Conservation (phyloP, 2,888 invertebrate species). For the Tiliacea citrago region DNA sequence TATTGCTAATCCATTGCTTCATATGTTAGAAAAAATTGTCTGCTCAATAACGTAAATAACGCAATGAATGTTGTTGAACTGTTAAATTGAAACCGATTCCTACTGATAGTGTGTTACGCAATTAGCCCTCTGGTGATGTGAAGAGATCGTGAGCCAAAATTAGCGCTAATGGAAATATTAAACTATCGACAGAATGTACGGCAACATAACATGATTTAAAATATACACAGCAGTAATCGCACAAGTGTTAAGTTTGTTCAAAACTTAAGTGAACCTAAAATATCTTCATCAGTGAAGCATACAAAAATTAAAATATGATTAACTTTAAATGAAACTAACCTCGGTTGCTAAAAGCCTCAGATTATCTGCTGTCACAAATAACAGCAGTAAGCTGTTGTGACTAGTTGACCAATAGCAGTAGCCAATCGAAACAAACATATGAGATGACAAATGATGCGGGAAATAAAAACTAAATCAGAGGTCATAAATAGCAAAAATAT, state of each 20-base stretch:
- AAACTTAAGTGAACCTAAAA: background rate
- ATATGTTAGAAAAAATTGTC: too few species aligned
- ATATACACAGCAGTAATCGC: background rate
- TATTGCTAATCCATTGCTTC: too few species aligned
- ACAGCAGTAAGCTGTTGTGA: background rate
- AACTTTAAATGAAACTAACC: slow-evolving; percentile 2
- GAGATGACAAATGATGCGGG: too few species aligned
- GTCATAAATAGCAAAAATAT: too few species aligned
- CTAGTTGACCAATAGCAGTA: slow-evolving; percentile 9
- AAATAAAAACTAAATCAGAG: too few species aligned
- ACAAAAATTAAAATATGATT: background rate
- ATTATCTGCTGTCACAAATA: slow-evolving; percentile 13
- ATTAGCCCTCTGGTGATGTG: too few species aligned
- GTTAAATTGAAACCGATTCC: too few species aligned
- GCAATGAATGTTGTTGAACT: too few species aligned
- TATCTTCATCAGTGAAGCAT: background rate
- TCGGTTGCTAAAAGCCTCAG: background rate
- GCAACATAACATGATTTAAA: slow-evolving; percentile 50
- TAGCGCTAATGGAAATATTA: slow-evolving; percentile 70
- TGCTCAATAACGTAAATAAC: too few species aligned
- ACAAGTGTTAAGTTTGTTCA: background rate
- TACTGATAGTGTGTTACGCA: too few species aligned
- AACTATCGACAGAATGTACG: slow-evolving; percentile 60
- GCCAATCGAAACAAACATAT: too few species aligned
- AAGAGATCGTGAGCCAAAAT: slow-evolving; percentile 79